Percentiles rank a stretch among this genome's conserved stretches.
Evolutionary conservation across 2,888 invertebrate genomes (phyloP).

Genomic region (Strigamia crassipes): DNA sequence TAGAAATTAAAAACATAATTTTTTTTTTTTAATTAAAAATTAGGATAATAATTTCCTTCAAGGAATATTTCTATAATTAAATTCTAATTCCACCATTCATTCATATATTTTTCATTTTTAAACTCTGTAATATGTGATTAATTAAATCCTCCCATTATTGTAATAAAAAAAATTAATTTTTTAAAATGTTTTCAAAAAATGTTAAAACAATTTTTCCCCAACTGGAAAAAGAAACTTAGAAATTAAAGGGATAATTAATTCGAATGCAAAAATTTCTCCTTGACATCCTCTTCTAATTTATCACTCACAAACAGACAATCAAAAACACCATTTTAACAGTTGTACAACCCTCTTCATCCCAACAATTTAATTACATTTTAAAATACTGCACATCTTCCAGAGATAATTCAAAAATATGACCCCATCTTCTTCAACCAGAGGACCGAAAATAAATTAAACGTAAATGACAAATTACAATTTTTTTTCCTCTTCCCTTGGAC

Average conservation of each 20-base stretch:
- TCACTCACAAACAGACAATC: background rate
- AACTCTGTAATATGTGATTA: no score
- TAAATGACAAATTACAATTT: background rate
- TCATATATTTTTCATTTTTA: no score
- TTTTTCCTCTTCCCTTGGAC: background rate
- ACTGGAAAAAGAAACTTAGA: background rate
- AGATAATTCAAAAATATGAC: background rate
- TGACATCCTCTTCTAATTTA: background rate
- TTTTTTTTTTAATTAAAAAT: no score
- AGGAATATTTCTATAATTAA: background rate
- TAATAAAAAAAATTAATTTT: background rate
- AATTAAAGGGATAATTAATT: background rate
- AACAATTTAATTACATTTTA: background rate
- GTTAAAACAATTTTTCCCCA: background rate
- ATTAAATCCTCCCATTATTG: no score
- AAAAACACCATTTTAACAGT: background rate
- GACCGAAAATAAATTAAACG: background rate
- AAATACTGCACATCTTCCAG: background rate
- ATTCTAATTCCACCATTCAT: background rate
- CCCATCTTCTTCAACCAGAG: background rate
- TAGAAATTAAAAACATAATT: no score
- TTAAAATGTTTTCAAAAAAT: background rate
- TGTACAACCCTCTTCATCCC: background rate
- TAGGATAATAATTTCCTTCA: no score
- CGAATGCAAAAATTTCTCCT: background rate